phyloP scores from a whole-genome alignment of 2,888 invertebrate genomes.

The Ennomos quercinarius region DNA sequence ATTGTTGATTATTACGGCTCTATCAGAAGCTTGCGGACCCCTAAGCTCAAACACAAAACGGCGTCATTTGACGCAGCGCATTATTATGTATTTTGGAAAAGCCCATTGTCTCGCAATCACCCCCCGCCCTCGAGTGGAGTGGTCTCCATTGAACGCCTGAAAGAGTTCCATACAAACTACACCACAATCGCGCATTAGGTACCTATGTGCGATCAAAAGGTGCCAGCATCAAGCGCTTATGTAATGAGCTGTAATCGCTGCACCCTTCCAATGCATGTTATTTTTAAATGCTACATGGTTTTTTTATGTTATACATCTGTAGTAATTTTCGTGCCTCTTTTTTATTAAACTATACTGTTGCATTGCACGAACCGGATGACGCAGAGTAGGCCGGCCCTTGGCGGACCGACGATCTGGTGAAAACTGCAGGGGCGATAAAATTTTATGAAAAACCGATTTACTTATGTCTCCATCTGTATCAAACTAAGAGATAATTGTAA shows the following conservation, averaged over 20 bases:
- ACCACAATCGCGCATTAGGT: slow-evolving; percentile 52
- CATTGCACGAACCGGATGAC: no score
- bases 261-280: slow-evolving; percentile 37
- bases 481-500: no score
- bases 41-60: slow-evolving; percentile 70
- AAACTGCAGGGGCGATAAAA: no score
- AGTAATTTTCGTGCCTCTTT: not conserved
- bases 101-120: slow-evolving; percentile 83
- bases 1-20: slow-evolving; percentile 10
- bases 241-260: slow-evolving; percentile 61
- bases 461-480: no score
- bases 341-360: not conserved
- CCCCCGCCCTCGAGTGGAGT: slow-evolving; percentile 69
- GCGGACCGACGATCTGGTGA: no score
- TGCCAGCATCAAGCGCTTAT: slow-evolving; percentile 68
- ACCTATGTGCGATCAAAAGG: slow-evolving; percentile 56
- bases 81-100: slow-evolving; percentile 85
- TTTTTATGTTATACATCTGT: slow-evolving; percentile 25
- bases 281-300: slow-evolving; percentile 34
- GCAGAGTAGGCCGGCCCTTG: no score
- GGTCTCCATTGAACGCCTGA: slow-evolving; percentile 63
- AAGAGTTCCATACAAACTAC: slow-evolving; percentile 55
- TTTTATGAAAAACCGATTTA: no score
- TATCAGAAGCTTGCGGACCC: slow-evolving; percentile 52
- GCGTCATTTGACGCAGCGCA: slow-evolving; percentile 79